Conservation (phyloP, 2,797 vertebrate genomes). For the Prunella strophiata region DNA sequence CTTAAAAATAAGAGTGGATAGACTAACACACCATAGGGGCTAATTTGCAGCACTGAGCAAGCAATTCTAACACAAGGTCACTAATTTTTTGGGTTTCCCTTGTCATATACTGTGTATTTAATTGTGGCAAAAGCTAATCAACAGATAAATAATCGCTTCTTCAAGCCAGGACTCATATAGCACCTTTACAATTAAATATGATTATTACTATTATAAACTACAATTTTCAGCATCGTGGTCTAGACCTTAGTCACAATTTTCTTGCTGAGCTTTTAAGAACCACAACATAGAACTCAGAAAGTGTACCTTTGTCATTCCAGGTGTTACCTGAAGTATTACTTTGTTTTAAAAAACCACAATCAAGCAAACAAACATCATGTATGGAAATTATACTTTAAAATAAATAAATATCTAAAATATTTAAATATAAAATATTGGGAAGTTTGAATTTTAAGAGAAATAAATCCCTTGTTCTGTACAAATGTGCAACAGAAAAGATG, state of each 20-base stretch:
- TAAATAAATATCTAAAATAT: not conserved
- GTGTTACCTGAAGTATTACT: not conserved
- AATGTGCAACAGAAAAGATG: not conserved
- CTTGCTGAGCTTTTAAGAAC: not conserved
- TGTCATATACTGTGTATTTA: not conserved
- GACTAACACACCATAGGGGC: not conserved
- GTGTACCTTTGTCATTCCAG: not conserved
- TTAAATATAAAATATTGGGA: not conserved
- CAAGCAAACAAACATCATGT: not conserved
- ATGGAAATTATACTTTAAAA: not conserved
- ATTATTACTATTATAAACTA: not conserved
- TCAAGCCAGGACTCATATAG: not conserved
- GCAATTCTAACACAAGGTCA: not conserved
- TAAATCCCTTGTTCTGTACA: not conserved
- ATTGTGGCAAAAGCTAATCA: not conserved
- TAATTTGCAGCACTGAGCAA: not conserved
- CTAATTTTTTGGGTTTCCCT: not conserved
- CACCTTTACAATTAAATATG: not conserved
- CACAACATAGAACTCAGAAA: not conserved
- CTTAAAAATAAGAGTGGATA: conserved; percentile 30
- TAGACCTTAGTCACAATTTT: not conserved
- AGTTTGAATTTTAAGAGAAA: not conserved
- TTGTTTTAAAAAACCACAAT: not conserved
- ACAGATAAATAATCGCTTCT: conserved; percentile 5
- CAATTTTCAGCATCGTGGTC: not conserved